Evolutionary conservation across 2,797 vertebrate genomes (phyloP).

Genomic region (Columba guinea): DNA sequence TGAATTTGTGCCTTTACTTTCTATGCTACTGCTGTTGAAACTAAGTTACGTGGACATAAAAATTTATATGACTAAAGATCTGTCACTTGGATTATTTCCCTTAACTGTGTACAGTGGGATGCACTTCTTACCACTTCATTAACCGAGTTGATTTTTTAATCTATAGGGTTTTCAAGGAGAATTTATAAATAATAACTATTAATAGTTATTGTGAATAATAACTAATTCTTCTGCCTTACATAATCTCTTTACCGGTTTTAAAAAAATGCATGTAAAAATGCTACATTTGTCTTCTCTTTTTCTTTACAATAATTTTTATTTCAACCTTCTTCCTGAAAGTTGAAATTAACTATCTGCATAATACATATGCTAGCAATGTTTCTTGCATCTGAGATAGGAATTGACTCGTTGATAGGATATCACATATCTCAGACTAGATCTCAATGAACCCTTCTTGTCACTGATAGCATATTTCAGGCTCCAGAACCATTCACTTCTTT

Average conservation of each 20-base stretch:
- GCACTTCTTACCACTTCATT: background rate
- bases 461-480: background rate
- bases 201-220: too few relatives aligned
- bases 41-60: background rate
- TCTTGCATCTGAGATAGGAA: background rate
- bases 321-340: background rate
- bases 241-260: background rate
- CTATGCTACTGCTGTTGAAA: background rate
- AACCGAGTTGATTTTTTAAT: background rate
- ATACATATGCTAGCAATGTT: background rate
- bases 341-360: background rate
- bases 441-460: background rate
- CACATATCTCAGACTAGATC: background rate
- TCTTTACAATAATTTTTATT: background rate
- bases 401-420: background rate
- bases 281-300: background rate
- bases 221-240: background rate
- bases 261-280: background rate
- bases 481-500: background rate
- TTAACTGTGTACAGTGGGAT: background rate
- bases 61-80: background rate
- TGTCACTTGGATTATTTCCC: background rate
- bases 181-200: background rate
- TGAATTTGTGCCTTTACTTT: background rate
- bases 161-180: background rate